These are phyloP conservation scores for Monomorium pharaonis DNA, from an alignment of 1,140 invertebrate species.

Conservation along the genomic window DNA sequence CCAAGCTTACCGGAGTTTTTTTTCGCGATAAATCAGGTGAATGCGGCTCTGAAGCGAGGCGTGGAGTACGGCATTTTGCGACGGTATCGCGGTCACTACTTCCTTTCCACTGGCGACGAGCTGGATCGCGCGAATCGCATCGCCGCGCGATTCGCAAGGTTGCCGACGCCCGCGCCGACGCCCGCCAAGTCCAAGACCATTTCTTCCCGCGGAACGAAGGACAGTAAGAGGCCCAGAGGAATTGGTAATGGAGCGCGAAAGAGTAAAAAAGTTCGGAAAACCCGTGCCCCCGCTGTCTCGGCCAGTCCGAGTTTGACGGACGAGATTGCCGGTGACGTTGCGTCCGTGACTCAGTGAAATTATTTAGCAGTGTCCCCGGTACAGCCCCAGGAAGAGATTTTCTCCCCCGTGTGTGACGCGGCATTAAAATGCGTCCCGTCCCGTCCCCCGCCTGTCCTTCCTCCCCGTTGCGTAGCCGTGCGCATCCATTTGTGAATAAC, in stretches of 20 bases:
- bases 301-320: conserved; percentile 62
- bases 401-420: neutral
- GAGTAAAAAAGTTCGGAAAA: conserved; percentile 54
- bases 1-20: neutral
- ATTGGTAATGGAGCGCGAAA: neutral
- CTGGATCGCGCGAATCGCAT: conserved; percentile 74
- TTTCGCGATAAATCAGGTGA: conserved; percentile 68
- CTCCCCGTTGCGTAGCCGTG: neutral
- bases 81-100: conserved; percentile 77
- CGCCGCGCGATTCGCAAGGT: conserved; percentile 75
- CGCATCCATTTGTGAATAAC: neutral
- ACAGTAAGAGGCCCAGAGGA: neutral
- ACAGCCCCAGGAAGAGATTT: neutral
- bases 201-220: conserved; percentile 36
- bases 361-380: neutral
- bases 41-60: conserved; percentile 72
- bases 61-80: conserved; percentile 77
- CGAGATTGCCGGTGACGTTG: conserved; percentile 38
- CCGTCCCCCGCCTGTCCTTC: neutral
- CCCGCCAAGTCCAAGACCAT: conserved; percentile 61
- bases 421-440: neutral
- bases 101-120: conserved; percentile 73
- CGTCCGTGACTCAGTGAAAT: conserved; percentile 38
- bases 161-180: conserved; percentile 70
- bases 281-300: conserved; percentile 58